Evolutionary conservation across 2,113 vertebrate species (phyloP).

Genomic region (Corythoichthys intestinalis): DNA sequence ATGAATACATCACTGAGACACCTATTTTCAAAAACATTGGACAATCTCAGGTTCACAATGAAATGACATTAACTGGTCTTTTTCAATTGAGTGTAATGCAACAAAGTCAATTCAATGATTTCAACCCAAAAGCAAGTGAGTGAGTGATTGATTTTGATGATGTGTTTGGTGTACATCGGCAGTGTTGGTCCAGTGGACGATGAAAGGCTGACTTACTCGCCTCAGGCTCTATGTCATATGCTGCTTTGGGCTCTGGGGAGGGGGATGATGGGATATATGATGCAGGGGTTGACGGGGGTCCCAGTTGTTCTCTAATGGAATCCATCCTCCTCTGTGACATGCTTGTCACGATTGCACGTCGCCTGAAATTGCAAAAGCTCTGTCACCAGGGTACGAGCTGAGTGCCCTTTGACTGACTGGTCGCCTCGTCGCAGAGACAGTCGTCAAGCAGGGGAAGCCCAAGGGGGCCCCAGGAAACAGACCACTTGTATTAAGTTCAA

Average conservation of each 20-base stretch:
- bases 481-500: background rate
- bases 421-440: background rate
- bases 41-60: background rate
- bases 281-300: slow-evolving; percentile 10
- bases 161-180: background rate
- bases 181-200: slow-evolving; percentile 12
- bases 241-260: slow-evolving; percentile 42
- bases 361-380: slow-evolving; percentile 9
- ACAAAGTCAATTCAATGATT: background rate
- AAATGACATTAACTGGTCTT: background rate
- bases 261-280: background rate
- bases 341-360: background rate
- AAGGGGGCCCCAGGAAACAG: background rate
- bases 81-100: background rate
- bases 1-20: background rate
- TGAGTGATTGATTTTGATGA: background rate
- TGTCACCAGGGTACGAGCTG: slow-evolving; percentile 14
- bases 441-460: slow-evolving; percentile 4
- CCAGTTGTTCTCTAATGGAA: slow-evolving; percentile 59
- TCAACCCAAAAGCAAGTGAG: background rate
- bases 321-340: slow-evolving; percentile 8
- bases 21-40: background rate
- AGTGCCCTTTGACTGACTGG: slow-evolving; percentile 13
- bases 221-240: slow-evolving; percentile 57
- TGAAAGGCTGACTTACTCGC: slow-evolving; percentile 36